Evolutionary conservation across 2,888 invertebrate genomes (phyloP), one percentile per base, ranked within the genome.

Genomic region (Serripes groenlandicus): DNA sequence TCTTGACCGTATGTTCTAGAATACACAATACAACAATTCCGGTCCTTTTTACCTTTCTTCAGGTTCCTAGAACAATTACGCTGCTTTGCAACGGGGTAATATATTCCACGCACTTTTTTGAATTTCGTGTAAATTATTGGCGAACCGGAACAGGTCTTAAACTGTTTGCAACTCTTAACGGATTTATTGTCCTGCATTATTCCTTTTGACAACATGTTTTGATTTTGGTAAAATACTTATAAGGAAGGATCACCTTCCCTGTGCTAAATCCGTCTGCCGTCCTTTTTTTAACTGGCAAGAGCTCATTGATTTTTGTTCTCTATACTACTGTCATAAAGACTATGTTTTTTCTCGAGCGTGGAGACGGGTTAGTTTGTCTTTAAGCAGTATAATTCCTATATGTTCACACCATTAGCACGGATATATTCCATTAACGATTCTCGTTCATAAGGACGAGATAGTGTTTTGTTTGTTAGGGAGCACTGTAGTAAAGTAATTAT

Each of bases 1-100:
- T 83, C 83, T 21, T 79, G 73, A 1, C 83, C 83, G 30, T 83
- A 83, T 5, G 74, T 77, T 28, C 72, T 73, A 4, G 83, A 83
- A 42, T 77, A 64, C 56, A 83, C 77, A 23, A 83, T 74, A 56
- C 79, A 77, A 23, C 69, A 79, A 54, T 76, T 60, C 32, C 58
- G 58, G 35, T 49, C 34, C n/a, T 49, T 42, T 64, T 77, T 70
- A 11, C 64, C 60, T 54, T 75, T 77, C 11, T 66, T 49, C 15
- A 23, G 30, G 49, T 75, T 74, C 30, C 28, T 72, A 9, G 37
- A 30, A 37, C 52, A 60, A 3, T 42, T 35, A 37, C 77, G 76
- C 23, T 58, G 66, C 49, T 74, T 79, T 15, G 79, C 76, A 54
- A 83, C 52, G 11, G 83, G 83, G 32, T 74, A 83, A 71, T 83